These are phyloP conservation scores for Orchesella flavescens DNA, from an alignment of 2,888 invertebrate species.

Conservation along the genomic window DNA sequence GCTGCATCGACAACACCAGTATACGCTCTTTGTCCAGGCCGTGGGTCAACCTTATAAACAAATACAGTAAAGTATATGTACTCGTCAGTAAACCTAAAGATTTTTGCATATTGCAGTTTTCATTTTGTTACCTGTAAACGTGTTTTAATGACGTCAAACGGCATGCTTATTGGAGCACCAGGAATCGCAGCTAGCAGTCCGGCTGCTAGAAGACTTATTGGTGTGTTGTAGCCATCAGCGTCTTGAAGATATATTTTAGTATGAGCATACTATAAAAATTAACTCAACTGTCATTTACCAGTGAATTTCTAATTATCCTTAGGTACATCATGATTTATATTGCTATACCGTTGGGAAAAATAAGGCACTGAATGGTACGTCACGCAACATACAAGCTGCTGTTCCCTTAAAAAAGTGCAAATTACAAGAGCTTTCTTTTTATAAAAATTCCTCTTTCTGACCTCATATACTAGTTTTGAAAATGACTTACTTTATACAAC, in stretches of 20 bases:
- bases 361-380: constrained; percentile 78
- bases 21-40: constrained; percentile 79
- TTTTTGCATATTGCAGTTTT: no score
- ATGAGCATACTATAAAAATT: constrained; percentile 76
- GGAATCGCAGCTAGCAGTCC: constrained; percentile 74
- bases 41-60: constrained; percentile 75
- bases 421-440: no score
- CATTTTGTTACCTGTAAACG: constrained; percentile 68
- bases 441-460: no score
- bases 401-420: constrained; percentile 74
- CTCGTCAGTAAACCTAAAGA: no score
- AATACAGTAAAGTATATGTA: no score
- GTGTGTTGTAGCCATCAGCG: constrained; percentile 77
- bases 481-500: constrained; percentile 77
- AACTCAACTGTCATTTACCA: not conserved
- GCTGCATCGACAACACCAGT: constrained; percentile 77
- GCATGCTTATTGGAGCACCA: constrained; percentile 78
- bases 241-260: constrained; percentile 77
- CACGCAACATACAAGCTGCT: constrained; percentile 78
- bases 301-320: not conserved
- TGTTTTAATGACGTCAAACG: constrained; percentile 79
- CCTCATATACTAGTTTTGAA: no score
- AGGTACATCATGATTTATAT: not conserved
- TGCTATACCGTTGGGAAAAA: constrained; percentile 77
- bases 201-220: constrained; percentile 75